Evolutionary conservation across 1,140 invertebrate species (phyloP).

Genomic region (Drosophila pallidifrons): DNA sequence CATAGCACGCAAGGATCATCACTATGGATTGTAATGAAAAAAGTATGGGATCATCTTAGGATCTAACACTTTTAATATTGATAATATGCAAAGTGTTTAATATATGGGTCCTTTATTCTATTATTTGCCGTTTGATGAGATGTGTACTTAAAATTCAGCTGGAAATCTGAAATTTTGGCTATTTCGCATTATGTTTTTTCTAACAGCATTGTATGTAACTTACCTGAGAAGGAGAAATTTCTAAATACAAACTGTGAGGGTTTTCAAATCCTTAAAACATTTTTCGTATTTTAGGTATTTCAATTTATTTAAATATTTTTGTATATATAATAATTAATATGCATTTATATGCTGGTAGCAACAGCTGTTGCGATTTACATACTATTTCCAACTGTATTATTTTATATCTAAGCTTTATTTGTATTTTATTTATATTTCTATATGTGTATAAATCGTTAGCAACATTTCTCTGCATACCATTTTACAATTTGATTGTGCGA

Average conservation of each 20-base stretch:
- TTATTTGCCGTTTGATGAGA: too few relatives aligned
- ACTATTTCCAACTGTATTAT: conserved; percentile 58
- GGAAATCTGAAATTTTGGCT: too few relatives aligned
- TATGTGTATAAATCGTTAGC: conserved; percentile 23
- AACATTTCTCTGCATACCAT: conserved; percentile 18
- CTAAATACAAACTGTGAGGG: neutral
- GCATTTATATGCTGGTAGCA: conserved; percentile 45
- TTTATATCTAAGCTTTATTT: conserved; percentile 29
- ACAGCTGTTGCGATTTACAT: conserved; percentile 62
- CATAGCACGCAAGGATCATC: too few relatives aligned
- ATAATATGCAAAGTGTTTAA: too few relatives aligned
- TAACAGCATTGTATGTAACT: too few relatives aligned
- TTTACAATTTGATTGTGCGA: conserved; percentile 60
- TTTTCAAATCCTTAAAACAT: neutral
- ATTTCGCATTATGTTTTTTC: too few relatives aligned
- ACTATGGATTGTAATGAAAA: too few relatives aligned
- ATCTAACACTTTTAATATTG: too few relatives aligned
- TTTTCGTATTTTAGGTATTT: conserved; percentile 36
- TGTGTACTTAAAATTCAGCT: too few relatives aligned
- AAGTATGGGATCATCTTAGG: too few relatives aligned
- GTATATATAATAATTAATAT: conserved; percentile 59
- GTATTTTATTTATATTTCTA: conserved; percentile 32
- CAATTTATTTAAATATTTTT: conserved; percentile 50
- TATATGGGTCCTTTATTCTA: too few relatives aligned
- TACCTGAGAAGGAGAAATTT: neutral